Percentiles rank a stretch among this genome's conserved stretches.
Conservation (phyloP, 2,888 invertebrate species). For the Tenthredo amoena region DNA sequence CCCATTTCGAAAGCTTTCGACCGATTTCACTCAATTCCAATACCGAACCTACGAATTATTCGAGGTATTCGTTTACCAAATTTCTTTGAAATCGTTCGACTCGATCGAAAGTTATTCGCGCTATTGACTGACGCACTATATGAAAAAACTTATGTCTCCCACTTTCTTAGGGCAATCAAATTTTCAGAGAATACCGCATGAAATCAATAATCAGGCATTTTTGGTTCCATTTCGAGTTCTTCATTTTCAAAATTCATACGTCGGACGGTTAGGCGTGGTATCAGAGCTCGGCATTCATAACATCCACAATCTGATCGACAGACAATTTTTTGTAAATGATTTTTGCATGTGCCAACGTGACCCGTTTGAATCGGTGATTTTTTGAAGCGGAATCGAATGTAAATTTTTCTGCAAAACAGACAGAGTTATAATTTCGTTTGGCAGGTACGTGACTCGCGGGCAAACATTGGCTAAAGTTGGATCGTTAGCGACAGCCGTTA, state of each 20-base stretch:
- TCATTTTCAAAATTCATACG: background rate
- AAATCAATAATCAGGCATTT: background rate
- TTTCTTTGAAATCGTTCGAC: background rate
- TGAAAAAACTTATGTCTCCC: background rate
- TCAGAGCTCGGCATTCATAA: background rate
- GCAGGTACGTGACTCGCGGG: conserved; percentile 25
- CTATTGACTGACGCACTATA: background rate
- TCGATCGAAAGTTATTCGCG: background rate
- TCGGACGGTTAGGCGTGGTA: background rate
- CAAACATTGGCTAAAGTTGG: conserved; percentile 33
- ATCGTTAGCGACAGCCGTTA: conserved; percentile 38
- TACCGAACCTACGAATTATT: background rate
- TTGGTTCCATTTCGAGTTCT: background rate
- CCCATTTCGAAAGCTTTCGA: background rate
- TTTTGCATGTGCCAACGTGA: too few relatives aligned
- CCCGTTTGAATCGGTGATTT: background rate
- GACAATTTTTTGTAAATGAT: background rate
- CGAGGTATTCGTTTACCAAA: background rate
- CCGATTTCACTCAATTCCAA: background rate
- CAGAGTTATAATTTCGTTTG: conserved; percentile 13
- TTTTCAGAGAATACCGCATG: background rate
- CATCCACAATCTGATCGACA: background rate
- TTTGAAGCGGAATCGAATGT: background rate
- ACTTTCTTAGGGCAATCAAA: background rate
- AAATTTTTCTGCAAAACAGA: background rate